phyloP scores from a whole-genome alignment of 2,113 vertebrate species.

The Ellobius talpinus region DNA sequence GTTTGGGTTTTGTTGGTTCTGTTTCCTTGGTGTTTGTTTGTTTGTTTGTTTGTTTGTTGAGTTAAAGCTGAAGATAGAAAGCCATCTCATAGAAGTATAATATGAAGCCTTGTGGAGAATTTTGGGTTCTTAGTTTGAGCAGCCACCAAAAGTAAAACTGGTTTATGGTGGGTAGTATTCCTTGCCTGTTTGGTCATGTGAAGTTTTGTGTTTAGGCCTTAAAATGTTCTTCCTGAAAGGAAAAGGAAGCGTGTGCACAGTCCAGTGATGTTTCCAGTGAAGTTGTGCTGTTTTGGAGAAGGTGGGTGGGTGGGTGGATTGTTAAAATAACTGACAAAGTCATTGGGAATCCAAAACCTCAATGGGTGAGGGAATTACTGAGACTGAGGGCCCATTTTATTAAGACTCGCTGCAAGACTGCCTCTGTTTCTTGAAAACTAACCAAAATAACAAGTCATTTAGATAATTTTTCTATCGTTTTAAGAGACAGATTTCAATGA shows the following conservation, averaged over 20 bases:
- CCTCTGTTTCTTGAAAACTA: background rate
- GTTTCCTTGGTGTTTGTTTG: no score
- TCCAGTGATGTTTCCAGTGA: constrained; percentile 5
- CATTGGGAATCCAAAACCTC: background rate
- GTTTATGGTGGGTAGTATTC: constrained; percentile 9
- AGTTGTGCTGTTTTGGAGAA: background rate
- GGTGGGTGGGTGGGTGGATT: background rate
- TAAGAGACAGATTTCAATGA: background rate
- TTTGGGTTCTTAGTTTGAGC: background rate
- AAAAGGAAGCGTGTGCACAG: constrained; percentile 53
- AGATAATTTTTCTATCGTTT: constrained; percentile 4
- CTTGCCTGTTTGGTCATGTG: background rate
- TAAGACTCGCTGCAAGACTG: background rate
- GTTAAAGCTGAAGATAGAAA: background rate
- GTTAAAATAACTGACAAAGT: constrained; percentile 14
- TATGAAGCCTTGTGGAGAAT: background rate
- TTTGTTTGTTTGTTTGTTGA: background rate
- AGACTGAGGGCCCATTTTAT: background rate
- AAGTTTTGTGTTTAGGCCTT: constrained; percentile 10
- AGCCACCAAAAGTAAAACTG: constrained; percentile 5
- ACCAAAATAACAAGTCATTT: background rate
- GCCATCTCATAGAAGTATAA: background rate
- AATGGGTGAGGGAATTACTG: background rate
- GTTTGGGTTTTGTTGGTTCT: background rate
- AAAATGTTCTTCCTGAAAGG: constrained; percentile 65